Percentiles rank a stretch among this genome's conserved stretches.
These are phyloP conservation scores for Manis pentadactyla DNA, from an alignment of 2,797 vertebrate species.

Conservation along the genomic window DNA sequence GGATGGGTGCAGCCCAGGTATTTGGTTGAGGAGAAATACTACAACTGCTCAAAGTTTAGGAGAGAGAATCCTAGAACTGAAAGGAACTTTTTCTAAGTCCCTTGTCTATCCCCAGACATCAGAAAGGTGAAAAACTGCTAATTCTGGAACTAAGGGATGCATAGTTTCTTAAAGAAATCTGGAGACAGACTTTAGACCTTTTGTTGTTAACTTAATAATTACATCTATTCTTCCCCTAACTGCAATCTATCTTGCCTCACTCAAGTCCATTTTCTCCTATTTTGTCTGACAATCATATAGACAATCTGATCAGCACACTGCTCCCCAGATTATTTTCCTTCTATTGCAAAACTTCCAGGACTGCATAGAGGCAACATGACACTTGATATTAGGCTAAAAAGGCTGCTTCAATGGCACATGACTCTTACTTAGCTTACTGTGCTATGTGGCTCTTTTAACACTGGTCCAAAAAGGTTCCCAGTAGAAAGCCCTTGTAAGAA, in stretches of 20 bases:
- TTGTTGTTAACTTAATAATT: neutral
- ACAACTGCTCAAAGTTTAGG: neutral
- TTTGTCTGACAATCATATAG: neutral
- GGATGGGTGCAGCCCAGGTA: too few relatives aligned
- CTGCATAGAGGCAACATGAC: too few relatives aligned
- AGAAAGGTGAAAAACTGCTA: neutral
- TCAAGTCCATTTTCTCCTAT: neutral
- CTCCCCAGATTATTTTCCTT: neutral
- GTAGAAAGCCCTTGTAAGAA: conserved; percentile 31
- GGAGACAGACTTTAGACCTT: neutral
- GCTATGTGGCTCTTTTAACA: neutral
- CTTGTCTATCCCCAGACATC: neutral
- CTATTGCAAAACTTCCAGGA: neutral
- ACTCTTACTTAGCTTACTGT: neutral
- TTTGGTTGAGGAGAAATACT: neutral
- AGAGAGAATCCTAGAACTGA: neutral
- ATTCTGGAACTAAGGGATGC: neutral
- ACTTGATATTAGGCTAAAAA: too few relatives aligned
- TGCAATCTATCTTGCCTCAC: neutral
- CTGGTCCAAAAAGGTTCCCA: conserved; percentile 1
- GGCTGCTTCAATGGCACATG: too few relatives aligned
- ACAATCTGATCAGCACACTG: neutral
- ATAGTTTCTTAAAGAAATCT: neutral
- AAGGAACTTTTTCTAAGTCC: neutral
- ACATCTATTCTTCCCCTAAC: neutral